Evolutionary conservation across 2,797 vertebrate species (phyloP).

Genomic region (Hafferia zeledoni): DNA sequence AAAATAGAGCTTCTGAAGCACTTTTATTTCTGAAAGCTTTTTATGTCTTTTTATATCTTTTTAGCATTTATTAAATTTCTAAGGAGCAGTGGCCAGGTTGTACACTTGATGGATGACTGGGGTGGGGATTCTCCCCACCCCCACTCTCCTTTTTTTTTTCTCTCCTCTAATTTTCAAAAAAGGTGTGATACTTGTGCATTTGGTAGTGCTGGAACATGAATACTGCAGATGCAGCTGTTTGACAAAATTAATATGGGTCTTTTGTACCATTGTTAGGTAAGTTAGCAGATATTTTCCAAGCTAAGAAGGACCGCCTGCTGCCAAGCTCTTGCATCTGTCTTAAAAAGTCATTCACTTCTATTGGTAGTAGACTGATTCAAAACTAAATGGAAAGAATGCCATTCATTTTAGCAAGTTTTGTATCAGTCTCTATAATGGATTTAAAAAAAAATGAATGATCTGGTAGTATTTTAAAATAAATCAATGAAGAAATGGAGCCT

Average conservation of each 20-base stretch:
- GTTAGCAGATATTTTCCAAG: not conserved
- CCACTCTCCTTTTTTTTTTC: rapidly evolving
- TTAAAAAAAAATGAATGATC: conserved; percentile 7
- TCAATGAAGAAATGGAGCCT: not conserved
- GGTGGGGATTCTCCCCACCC: not conserved
- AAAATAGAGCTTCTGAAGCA: not conserved
- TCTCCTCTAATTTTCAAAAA: not conserved
- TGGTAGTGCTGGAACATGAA: not conserved
- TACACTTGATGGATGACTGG: conserved; percentile 14
- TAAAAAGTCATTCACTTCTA: not conserved
- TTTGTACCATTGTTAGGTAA: not conserved
- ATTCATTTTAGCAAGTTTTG: conserved; percentile 14
- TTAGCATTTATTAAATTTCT: conserved; percentile 11
- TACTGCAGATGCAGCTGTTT: not conserved
- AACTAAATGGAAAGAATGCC: not conserved
- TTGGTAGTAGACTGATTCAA: not conserved
- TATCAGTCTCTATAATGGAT: not conserved
- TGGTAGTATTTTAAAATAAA: conserved; percentile 24
- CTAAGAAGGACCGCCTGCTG: not conserved
- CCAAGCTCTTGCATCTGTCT: not conserved
- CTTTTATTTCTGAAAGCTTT: conserved; percentile 40
- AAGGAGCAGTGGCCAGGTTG: not conserved
- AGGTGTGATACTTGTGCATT: not conserved
- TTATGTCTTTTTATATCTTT: conserved; percentile 17
- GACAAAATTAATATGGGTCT: not conserved